Evolutionary conservation across 2,888 invertebrate genomes (phyloP), one percentile per base, ranked within the genome.

Genomic region (Trachelus troglodyta): DNA sequence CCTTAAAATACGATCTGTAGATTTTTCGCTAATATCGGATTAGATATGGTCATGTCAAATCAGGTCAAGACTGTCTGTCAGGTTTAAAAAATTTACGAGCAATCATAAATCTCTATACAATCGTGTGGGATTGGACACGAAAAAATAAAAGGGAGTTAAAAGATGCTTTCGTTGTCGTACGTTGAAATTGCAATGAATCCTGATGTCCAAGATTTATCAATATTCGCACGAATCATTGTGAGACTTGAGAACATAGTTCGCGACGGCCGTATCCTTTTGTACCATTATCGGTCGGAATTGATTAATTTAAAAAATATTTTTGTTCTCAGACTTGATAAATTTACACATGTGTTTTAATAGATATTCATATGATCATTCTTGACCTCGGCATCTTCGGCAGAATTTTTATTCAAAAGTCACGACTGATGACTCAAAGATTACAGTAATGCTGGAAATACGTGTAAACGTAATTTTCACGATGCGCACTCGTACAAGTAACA

Each of bases 401-500:
- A 2, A 9, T 56, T 56, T 15, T 15, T 56, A 15, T 23, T 56
- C 23, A 23, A 9, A 40, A 40, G 40, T 40, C 4, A 40, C 40
- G 23, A 56, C 15, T 23, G 23, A 56, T 23, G 56, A 6, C 2
- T 23, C 23, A 23, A 9, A 56, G 23, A 56, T 56, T 9, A 56
- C 56, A 56, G 56, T 56, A 23, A 56, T 23, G 23, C 23, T 56
- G 23, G 33, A 56, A 75, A 79, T 74, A 74, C 23, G 40, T 40
- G 30, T 31, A 74, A 56, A 33, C 37, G 73, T 73, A 75, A 31
- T 15, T 34, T 12, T 68, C 2, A n/a, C 12, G 30, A 75, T n/a
- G 12, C 15, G 34, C 40, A 12, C 34, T 75, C 75, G 75, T 69
- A 40, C 69, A 73, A 71, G 69, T 34, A 56, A n/a, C 73, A 73